phyloP scores from a whole-genome alignment of 2,797 vertebrate genomes.

The Melanotaenia maccullochi region DNA sequence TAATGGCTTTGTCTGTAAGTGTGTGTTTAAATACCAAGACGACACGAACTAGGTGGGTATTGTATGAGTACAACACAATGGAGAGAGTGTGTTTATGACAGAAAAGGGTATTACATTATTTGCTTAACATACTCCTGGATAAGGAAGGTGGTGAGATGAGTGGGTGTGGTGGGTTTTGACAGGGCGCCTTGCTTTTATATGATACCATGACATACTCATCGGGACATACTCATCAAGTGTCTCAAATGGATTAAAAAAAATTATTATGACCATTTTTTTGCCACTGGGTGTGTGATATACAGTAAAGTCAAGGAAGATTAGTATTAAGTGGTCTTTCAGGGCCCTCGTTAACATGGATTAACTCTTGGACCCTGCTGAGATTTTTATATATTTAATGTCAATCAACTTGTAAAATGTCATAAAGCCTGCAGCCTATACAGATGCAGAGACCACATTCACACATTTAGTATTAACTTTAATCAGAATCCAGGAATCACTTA shows the following conservation, averaged over 20 bases:
- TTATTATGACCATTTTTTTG: constrained; percentile 20
- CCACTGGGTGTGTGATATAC: constrained; percentile 4
- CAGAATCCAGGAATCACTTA: neutral
- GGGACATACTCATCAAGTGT: constrained; percentile 10
- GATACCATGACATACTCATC: constrained; percentile 14
- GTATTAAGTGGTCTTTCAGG: too few relatives aligned
- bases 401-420: neutral
- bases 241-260: constrained; percentile 1
- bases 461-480: neutral
- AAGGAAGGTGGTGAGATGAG: constrained; percentile 7
- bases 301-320: neutral
- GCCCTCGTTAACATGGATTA: neutral
- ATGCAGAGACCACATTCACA: neutral
- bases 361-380: neutral
- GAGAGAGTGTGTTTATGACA: constrained; percentile 58
- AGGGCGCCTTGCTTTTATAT: constrained; percentile 14
- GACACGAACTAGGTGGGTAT: constrained; percentile 64
- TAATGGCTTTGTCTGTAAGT: constrained; percentile 61
- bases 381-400: neutral
- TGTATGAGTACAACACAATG: constrained; percentile 63
- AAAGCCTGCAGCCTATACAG: neutral
- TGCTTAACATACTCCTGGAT: constrained; percentile 47
- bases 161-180: constrained; percentile 9
- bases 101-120: constrained; percentile 51
- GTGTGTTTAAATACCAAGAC: constrained; percentile 56